These are phyloP conservation scores for Ernsta delagoae DNA, from an alignment of 2,888 invertebrate species.

Conservation along the genomic window DNA sequence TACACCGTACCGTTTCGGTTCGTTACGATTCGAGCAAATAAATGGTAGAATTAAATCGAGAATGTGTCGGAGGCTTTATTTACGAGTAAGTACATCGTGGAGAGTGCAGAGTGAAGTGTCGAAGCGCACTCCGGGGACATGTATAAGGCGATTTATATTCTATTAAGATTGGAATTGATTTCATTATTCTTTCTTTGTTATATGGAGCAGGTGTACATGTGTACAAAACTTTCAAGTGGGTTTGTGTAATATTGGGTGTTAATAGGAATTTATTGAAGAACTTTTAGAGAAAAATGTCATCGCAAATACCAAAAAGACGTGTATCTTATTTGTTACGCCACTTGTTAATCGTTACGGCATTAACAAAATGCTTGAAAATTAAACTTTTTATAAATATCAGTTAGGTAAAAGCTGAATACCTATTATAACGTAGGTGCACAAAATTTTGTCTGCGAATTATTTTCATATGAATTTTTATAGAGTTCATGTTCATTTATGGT, in stretches of 20 bases:
- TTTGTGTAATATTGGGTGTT: too few species aligned
- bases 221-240: too few species aligned
- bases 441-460: too few species aligned
- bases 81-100: slow-evolving; percentile 3
- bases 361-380: too few species aligned
- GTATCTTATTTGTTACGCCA: too few species aligned
- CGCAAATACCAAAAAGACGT: too few species aligned
- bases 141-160: slow-evolving; percentile 9
- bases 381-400: too few species aligned
- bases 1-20: slow-evolving; percentile 11
- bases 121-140: slow-evolving; percentile 11
- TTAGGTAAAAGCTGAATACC: too few species aligned
- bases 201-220: background rate
- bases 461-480: background rate
- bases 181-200: background rate
- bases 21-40: slow-evolving; percentile 12
- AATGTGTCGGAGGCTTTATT: slow-evolving; percentile 11
- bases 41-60: slow-evolving; percentile 16
- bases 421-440: too few species aligned
- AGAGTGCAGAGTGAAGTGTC: background rate
- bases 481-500: slow-evolving; percentile 12
- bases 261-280: too few species aligned
- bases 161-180: slow-evolving; percentile 5
- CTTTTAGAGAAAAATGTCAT: too few species aligned
- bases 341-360: too few species aligned